phyloP scores from a whole-genome alignment of 2,797 vertebrate species.

The Siniperca undulata region DNA sequence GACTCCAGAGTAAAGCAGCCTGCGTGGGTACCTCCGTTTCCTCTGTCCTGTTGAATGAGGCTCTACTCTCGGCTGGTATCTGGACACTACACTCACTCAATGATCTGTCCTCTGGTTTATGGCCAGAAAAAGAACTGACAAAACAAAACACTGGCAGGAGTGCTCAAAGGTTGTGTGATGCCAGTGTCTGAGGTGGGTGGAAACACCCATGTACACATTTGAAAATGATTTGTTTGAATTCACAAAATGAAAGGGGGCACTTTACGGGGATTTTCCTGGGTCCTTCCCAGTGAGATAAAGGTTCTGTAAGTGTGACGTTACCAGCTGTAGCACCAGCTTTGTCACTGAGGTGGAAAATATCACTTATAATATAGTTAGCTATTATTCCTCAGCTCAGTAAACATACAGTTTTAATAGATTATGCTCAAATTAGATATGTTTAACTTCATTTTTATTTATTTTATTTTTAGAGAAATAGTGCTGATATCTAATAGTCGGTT shows the following conservation, averaged over 20 bases:
- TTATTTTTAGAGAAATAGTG: not conserved
- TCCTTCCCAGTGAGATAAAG: slow-evolving; percentile 58
- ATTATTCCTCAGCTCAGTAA: not conserved
- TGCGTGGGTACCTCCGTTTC: slow-evolving; percentile 36
- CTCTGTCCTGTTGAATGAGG: slow-evolving; percentile 32
- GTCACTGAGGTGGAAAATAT: not conserved
- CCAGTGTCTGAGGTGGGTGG: slow-evolving; percentile 55
- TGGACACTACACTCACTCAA: slow-evolving; percentile 58
- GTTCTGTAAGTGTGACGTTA: slow-evolving; percentile 33
- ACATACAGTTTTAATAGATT: not conserved
- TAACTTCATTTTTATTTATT: not conserved
- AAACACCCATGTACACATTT: slow-evolving; percentile 55
- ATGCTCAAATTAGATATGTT: not conserved
- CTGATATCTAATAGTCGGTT: not conserved
- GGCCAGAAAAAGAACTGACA: slow-evolving; percentile 62
- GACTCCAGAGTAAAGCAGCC: slow-evolving; percentile 36
- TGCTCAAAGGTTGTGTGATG: slow-evolving; percentile 21
- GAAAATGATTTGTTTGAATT: slow-evolving; percentile 63
- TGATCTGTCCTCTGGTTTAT: slow-evolving; percentile 68
- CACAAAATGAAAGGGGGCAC: slow-evolving; percentile 54
- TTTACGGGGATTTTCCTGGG: slow-evolving; percentile 63
- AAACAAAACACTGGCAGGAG: slow-evolving; percentile 63
- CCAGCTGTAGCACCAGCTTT: slow-evolving; percentile 19
- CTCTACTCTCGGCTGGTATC: slow-evolving; percentile 23
- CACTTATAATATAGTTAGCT: not conserved